Base-by-base conservation (phyloP, 2,888 invertebrate genomes). In the Helicoverpa assulta region DNA sequence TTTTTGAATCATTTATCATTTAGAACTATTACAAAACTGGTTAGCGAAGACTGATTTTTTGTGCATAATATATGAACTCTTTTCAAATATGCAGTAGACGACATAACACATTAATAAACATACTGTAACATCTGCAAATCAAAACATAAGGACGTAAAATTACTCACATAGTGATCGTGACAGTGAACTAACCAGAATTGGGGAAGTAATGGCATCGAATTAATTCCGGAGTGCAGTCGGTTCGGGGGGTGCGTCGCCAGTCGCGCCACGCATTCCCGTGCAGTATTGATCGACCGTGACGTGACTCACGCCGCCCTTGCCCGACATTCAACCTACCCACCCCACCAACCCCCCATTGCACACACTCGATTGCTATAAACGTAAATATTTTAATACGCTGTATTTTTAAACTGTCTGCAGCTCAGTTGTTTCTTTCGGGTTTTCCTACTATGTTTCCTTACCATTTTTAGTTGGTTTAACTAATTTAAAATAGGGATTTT, bases 291-390 rank as follows among this genome's bases (percentile, higher is more conserved):
- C 95, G 89, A 90, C 94, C 94, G 90, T 95, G 95, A 95, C 93
- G 90, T 95, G 95, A 95, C 93, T 95, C 94, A 93, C 88, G 94
- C 92, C 94, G 94, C 95, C 95, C 95, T 95, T 95, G 95, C 94
- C 95, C 95, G 95, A 95, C 93, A 95, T 95, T 94, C 95, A 92
- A 90, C 91, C 33, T 88, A 86, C 90, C 91, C 90, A 81, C 87
- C 89, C 85, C 84, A 81, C 85, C 84, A 81, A 80, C 79, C 77
- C 79, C 81, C 81, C 83, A 68, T 51, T 71, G 76, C 85, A 72
- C 85, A 85, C 85, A 80, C 74, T 70, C 73, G 57, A 82, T 78
- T 74, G 63, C 73, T 72, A 74, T 70, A 80, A 79, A 76, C 77
- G 76, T 76, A 56, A 76, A 80, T 78, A 65, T 68, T 81, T 64